Percentiles rank a stretch among this genome's conserved stretches.
Evolutionary conservation across 2,888 invertebrate genomes (phyloP).

Genomic region (Cephus rjabovi): DNA sequence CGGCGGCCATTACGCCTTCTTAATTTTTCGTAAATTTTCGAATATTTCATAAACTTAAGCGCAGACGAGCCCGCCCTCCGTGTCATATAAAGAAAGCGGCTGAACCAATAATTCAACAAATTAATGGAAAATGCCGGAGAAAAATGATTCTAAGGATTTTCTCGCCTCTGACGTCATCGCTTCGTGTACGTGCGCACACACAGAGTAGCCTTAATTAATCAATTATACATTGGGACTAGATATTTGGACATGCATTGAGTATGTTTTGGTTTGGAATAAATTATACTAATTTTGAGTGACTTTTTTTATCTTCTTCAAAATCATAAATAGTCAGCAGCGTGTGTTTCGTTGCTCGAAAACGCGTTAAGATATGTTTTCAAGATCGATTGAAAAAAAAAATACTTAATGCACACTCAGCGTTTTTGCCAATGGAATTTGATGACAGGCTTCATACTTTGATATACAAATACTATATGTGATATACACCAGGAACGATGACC

Average conservation of each 20-base stretch:
- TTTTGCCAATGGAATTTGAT: neutral
- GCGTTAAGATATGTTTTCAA: neutral
- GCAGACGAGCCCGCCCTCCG: too few relatives aligned
- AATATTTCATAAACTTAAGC: too few relatives aligned
- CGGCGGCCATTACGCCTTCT: too few relatives aligned
- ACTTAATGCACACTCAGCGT: neutral
- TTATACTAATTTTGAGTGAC: too few relatives aligned
- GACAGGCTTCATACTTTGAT: neutral
- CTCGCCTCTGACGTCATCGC: too few relatives aligned
- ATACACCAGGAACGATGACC: neutral
- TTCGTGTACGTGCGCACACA: too few relatives aligned
- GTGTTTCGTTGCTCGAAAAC: neutral
- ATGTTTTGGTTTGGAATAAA: too few relatives aligned
- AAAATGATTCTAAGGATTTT: too few relatives aligned
- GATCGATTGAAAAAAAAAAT: neutral
- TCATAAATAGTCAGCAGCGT: neutral
- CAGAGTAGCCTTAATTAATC: neutral
- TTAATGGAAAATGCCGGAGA: too few relatives aligned
- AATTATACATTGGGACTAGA: neutral
- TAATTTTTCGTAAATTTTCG: too few relatives aligned
- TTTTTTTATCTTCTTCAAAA: neutral
- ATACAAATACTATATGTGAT: neutral
- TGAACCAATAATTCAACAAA: too few relatives aligned
- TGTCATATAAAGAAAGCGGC: too few relatives aligned
- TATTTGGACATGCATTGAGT: neutral